Base-by-base conservation (phyloP, 64 coral and sea anemone genomes). In the Astreopora myriophthalma region DNA sequence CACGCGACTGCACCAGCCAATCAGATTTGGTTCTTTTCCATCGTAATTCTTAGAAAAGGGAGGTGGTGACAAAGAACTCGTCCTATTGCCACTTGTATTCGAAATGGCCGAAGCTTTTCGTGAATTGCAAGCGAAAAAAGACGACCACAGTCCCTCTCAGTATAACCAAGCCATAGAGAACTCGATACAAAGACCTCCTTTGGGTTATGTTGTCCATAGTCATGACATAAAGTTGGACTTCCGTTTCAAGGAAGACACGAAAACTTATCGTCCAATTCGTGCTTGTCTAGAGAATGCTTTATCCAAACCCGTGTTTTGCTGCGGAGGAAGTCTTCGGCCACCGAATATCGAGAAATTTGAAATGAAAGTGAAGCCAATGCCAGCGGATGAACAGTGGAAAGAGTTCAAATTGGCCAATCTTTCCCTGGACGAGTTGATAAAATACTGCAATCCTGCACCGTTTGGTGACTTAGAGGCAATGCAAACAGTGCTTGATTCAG, bases 391-490 rank as follows among this genome's bases (percentile, higher is more conserved):
- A n/a, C 2, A 61, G 3, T 88, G 86, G 71, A 76, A 33, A 35
- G 86, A 88, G 26, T 88, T 61, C 23, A 17, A 20, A 37, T 62
- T 88, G 2, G 3, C 72, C 3, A 38, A 88, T 73, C 46, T 74
- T 61, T 49, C 8, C 2, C 12, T 73, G 7, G 71, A 75, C 2
- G 49, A 88, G 71, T 22, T 88, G 30, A 25, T 88, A 20, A 22
- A 76, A n/a, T 63, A 76, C n/a, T 88, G 86, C 51, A 39, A 48
- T 38, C 86, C 69, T n/a, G 86, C 71, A 76, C 44, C 71, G 51
- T 88, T 88, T 88, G 86, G 86, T 61, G 86, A 88, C 86, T 8
- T 88, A 26, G 76, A 63, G 8, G 71, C 52, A 62, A 88, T 88
- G 71, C 36, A 88, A 76, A 88, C 71, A 28, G 69, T 76, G 35